A percentile compares a stretch with the other conserved stretches of the same genome.
Evolutionary conservation across 2,888 invertebrate genomes (phyloP).

Genomic region (Orthonevra nobilis): DNA sequence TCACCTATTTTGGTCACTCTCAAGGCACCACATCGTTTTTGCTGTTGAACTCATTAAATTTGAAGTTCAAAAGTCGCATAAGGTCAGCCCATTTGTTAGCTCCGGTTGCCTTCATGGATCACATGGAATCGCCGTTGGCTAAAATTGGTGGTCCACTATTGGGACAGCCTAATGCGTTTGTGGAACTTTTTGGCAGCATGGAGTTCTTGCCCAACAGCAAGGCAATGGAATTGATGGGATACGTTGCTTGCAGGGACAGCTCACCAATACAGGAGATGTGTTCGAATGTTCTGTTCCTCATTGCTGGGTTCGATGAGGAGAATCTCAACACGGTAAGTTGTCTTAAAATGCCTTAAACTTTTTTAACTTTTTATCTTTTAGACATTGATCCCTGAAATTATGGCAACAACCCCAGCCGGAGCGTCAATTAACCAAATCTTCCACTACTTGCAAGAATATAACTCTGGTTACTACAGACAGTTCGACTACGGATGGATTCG

Average conservation of each 20-base stretch:
- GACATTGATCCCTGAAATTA: conserved; percentile 75
- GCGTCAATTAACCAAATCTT: conserved; percentile 74
- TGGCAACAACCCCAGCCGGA: conserved; percentile 75
- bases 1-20: conserved; percentile 74
- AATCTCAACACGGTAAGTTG: conserved; percentile 71
- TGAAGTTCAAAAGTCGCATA: conserved; percentile 73
- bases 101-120: conserved; percentile 74
- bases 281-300: conserved; percentile 72
- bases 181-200: conserved; percentile 74
- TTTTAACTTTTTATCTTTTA: conserved; percentile 8
- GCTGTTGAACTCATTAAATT: conserved; percentile 72
- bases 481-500: conserved; percentile 74
- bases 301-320: conserved; percentile 74
- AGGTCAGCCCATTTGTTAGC: conserved; percentile 75
- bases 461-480: conserved; percentile 73
- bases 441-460: conserved; percentile 75
- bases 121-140: conserved; percentile 80
- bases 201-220: conserved; percentile 74
- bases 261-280: conserved; percentile 72
- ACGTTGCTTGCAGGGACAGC: conserved; percentile 67
- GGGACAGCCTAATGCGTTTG: conserved; percentile 74
- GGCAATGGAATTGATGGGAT: conserved; percentile 74
- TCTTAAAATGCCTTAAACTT: neutral
- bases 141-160: conserved; percentile 82
- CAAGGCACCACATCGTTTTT: conserved; percentile 75